These are phyloP conservation scores for Dendroctonus ponderosae DNA, from an alignment of 1,140 invertebrate genomes.

Conservation along the genomic window DNA sequence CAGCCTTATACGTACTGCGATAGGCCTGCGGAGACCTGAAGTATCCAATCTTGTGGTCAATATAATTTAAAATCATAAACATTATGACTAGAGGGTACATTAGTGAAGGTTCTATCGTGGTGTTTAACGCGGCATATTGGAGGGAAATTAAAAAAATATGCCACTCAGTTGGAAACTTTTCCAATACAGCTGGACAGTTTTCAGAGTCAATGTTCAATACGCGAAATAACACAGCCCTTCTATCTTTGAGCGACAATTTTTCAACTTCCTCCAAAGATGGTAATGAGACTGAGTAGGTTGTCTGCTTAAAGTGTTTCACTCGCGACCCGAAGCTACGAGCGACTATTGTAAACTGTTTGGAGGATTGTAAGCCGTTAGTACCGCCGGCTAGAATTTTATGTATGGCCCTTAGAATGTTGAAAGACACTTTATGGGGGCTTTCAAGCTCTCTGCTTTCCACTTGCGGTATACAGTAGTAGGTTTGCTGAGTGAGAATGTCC, in stretches of 20 bases:
- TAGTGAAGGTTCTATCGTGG: slow-evolving; percentile 54
- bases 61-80: slow-evolving; percentile 60
- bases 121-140: slow-evolving; percentile 66
- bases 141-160: slow-evolving; percentile 63
- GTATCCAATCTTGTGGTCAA: slow-evolving; percentile 61
- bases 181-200: slow-evolving; percentile 46
- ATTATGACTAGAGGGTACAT: slow-evolving; percentile 63
- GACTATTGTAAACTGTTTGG: slow-evolving; percentile 48
- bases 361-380: slow-evolving; percentile 37
- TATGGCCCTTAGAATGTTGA: slow-evolving; percentile 67
- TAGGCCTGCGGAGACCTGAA: slow-evolving; percentile 49
- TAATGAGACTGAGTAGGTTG: slow-evolving; percentile 45
- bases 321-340: slow-evolving; percentile 46
- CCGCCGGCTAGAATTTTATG: slow-evolving; percentile 55
- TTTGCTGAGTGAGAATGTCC: slow-evolving; percentile 63
- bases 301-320: slow-evolving; percentile 42
- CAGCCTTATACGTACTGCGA: slow-evolving; percentile 30
- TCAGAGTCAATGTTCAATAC: slow-evolving; percentile 51
- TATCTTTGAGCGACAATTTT: slow-evolving; percentile 33
- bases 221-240: slow-evolving; percentile 52
- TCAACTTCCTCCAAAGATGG: slow-evolving; percentile 51
- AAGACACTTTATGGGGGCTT: slow-evolving; percentile 60
- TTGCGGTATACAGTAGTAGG: slow-evolving; percentile 69
- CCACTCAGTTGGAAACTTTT: slow-evolving; percentile 59
- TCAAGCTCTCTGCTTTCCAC: slow-evolving; percentile 65